Conservation (phyloP, 2,797 vertebrate species). For the Esox lucius region DNA sequence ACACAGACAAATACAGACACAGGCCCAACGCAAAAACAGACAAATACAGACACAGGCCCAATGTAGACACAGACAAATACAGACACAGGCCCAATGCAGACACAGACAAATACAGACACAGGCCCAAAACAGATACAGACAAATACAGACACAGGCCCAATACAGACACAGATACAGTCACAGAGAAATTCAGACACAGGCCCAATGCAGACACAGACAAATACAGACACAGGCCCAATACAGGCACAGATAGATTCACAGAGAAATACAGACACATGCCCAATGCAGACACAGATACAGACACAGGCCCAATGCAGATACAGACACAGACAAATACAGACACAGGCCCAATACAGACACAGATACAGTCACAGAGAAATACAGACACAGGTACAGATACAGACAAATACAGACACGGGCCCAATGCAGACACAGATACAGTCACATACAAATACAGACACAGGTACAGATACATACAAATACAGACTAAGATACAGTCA, state of each 20-base stretch:
- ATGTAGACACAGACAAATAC: not conserved
- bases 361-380: conserved; percentile 1
- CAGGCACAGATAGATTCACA: too few species aligned
- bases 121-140: not conserved
- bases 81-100: too few species aligned
- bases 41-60: too few species aligned
- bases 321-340: conserved; percentile 15
- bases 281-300: too few species aligned
- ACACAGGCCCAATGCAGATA: conserved; percentile 2
- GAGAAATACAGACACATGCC: too few species aligned
- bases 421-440: not conserved
- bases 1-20: too few species aligned
- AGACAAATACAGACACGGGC: conserved; percentile 1
- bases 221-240: too few species aligned
- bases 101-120: not conserved
- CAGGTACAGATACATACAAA: too few species aligned
- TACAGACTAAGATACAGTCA: not conserved
- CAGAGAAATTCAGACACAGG: not conserved
- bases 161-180: not conserved
- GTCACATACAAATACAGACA: too few species aligned
- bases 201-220: too few species aligned
- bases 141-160: not conserved
- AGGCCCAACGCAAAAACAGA: too few species aligned
- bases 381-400: too few species aligned
- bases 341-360: not conserved